phyloP scores from a whole-genome alignment of 1,140 invertebrate genomes.

The silkworm (Bombyx mori) region DNA sequence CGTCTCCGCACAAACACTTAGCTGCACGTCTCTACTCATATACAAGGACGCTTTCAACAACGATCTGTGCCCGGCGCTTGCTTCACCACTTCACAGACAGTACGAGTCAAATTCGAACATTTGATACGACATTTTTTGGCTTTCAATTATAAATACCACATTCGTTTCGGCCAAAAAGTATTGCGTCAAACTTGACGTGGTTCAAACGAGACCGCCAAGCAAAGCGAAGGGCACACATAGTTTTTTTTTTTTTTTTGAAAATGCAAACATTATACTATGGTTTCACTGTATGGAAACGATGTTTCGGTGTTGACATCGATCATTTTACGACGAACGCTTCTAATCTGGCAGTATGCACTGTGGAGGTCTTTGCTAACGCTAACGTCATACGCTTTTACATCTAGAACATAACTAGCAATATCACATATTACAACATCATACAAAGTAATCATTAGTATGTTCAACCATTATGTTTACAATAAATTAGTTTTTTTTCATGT shows the following conservation, averaged over 20 bases:
- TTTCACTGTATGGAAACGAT: slow-evolving; percentile 21
- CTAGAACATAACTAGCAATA: background rate
- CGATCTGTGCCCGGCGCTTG: background rate
- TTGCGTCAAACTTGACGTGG: no score
- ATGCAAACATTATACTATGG: slow-evolving; percentile 18
- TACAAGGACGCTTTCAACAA: slow-evolving; percentile 1
- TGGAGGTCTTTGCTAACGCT: slow-evolving; percentile 1
- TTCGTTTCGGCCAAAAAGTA: no score
- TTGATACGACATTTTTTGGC: background rate
- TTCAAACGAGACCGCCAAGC: no score
- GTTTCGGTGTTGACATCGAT: slow-evolving; percentile 12
- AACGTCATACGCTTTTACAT: slow-evolving; percentile 26
- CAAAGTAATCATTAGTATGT: no score
- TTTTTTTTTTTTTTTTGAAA: no score
- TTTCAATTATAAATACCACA: no score
- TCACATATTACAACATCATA: no score
- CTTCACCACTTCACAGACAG: background rate
- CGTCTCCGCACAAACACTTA: slow-evolving; percentile 11
- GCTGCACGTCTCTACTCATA: slow-evolving; percentile 6
- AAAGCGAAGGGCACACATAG: no score
- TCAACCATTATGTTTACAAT: background rate
- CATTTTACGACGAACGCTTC: slow-evolving; percentile 17
- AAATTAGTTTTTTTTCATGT: no score
- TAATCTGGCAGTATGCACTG: slow-evolving; percentile 23
- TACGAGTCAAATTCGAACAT: background rate